A percentile compares a stretch with the other conserved stretches of the same genome.
These are phyloP conservation scores for Naja naja DNA, from an alignment of 2,113 vertebrate genomes.

Conservation along the genomic window DNA sequence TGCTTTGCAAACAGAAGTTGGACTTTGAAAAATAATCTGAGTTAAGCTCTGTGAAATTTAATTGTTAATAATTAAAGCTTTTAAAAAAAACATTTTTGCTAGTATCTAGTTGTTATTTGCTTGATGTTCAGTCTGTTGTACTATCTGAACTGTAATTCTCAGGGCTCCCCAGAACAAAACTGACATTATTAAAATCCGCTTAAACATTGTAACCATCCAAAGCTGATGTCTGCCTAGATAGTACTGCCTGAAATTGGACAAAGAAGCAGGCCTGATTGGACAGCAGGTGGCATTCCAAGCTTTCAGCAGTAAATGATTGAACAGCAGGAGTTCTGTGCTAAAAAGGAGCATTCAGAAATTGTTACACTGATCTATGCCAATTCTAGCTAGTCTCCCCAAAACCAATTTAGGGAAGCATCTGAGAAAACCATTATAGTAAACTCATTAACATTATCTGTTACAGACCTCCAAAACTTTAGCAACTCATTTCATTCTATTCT, in stretches of 20 bases:
- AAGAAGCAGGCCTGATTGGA: neutral
- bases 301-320: neutral
- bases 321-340: neutral
- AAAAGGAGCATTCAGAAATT: neutral
- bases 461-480: neutral
- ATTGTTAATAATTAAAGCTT: neutral
- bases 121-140: neutral
- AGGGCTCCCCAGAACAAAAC: neutral
- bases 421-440: neutral
- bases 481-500: neutral
- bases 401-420: neutral
- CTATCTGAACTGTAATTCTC: neutral
- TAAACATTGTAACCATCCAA: neutral
- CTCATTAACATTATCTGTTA: neutral
- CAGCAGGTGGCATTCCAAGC: slow-evolving; percentile 14
- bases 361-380: neutral
- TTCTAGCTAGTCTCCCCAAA: neutral
- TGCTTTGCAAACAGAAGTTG: neutral
- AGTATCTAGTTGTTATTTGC: neutral
- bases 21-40: neutral
- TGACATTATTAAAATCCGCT: neutral
- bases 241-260: neutral
- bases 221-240: neutral
- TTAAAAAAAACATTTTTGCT: neutral
- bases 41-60: neutral